Percentiles rank a stretch among this genome's conserved stretches.
These are phyloP conservation scores for Pseudochromis fuscus DNA, from an alignment of 2,797 vertebrate species.

Conservation along the genomic window DNA sequence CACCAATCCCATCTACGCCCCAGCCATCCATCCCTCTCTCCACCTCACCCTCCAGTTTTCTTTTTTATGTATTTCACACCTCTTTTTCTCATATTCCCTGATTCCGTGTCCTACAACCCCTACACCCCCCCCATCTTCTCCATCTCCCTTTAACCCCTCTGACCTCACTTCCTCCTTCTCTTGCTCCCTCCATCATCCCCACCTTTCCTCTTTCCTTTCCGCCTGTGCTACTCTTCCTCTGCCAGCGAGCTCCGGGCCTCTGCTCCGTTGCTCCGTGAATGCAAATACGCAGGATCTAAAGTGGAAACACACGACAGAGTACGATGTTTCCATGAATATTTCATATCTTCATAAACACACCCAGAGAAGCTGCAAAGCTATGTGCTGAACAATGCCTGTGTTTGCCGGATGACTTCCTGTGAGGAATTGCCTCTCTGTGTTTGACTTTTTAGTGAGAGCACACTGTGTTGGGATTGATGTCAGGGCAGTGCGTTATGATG, in stretches of 20 bases:
- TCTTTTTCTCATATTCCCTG: constrained; percentile 49
- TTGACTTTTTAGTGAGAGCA: constrained; percentile 60
- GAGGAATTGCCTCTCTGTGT: constrained; percentile 59
- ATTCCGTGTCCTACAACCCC: background rate
- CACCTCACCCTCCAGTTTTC: constrained; percentile 30
- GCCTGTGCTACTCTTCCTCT: constrained; percentile 52
- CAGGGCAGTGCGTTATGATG: constrained; percentile 79
- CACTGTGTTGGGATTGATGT: constrained; percentile 75
- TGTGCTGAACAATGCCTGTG: constrained; percentile 57
- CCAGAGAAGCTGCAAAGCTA: constrained; percentile 52
- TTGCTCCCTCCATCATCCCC: constrained; percentile 46
- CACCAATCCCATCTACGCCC: constrained; percentile 31
- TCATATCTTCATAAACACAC: constrained; percentile 77
- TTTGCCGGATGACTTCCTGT: constrained; percentile 67
- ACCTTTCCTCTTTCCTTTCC: constrained; percentile 50
- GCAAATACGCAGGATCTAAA: constrained; percentile 78
- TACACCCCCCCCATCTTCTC: constrained; percentile 3
- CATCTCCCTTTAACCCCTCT: constrained; percentile 60
- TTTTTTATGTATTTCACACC: constrained; percentile 50
- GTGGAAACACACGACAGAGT: constrained; percentile 78
- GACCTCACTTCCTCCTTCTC: constrained; percentile 67
- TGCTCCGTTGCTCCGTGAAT: constrained; percentile 64
- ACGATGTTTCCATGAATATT: constrained; percentile 79
- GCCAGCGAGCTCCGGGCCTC: constrained; percentile 67
- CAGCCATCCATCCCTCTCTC: constrained; percentile 27